phyloP scores from a whole-genome alignment of 2,888 invertebrate species.

The Bombylius major region DNA sequence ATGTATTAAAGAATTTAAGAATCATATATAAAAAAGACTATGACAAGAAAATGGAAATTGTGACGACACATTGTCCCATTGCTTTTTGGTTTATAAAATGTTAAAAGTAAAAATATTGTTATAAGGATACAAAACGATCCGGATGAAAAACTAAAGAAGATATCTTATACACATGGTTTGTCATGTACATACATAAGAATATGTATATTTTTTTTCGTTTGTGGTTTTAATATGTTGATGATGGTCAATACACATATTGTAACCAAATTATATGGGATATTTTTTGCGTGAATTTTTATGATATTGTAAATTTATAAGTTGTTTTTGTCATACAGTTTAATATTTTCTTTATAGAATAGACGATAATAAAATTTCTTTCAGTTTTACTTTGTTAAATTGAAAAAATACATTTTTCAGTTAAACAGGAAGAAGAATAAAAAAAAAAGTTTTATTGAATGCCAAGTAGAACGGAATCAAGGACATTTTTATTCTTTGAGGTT shows the following conservation, averaged over 20 bases:
- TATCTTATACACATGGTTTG: neutral
- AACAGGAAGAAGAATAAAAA: neutral
- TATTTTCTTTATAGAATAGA: neutral
- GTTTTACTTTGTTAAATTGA: neutral
- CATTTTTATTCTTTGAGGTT: neutral
- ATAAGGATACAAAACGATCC: too few relatives aligned
- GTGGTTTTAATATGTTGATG: too few relatives aligned
- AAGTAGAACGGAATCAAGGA: neutral
- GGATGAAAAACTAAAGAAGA: neutral
- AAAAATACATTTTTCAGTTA: neutral
- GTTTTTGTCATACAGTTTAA: neutral
- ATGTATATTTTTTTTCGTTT: too few relatives aligned
- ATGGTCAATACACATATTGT: too few relatives aligned
- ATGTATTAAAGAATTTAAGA: neutral
- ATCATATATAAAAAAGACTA: neutral
- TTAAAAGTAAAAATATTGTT: neutral
- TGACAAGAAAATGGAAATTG: neutral
- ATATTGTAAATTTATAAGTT: neutral
- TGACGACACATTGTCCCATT: neutral
- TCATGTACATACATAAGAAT: too few relatives aligned
- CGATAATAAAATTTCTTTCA: neutral
- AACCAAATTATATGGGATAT: too few relatives aligned
- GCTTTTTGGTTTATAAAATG: neutral
- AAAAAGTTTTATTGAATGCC: neutral
- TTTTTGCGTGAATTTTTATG: neutral